These are phyloP conservation scores for Magallana ariakensis DNA, from an alignment of 1,140 invertebrate species.

Conservation along the genomic window DNA sequence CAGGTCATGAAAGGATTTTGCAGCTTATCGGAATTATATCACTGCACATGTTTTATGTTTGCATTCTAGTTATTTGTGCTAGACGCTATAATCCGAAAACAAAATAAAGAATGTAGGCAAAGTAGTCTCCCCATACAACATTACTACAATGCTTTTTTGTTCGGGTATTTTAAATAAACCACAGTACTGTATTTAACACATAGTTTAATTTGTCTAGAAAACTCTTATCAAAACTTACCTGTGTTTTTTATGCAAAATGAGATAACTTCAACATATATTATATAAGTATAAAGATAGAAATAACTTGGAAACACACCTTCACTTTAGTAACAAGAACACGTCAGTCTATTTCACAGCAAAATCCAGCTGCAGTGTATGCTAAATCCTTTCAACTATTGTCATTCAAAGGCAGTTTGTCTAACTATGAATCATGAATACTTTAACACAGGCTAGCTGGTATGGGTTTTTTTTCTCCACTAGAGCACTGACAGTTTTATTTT, in stretches of 20 bases:
- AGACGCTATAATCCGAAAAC: background rate
- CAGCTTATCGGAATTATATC: background rate
- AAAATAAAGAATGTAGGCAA: slow-evolving; percentile 16
- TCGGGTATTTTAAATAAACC: background rate
- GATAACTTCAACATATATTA: background rate
- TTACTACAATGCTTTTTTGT: background rate
- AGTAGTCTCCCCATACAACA: background rate
- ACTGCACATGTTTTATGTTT: background rate
- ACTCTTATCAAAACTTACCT: slow-evolving; percentile 25
- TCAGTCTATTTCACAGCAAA: slow-evolving; percentile 21
- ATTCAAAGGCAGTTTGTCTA: slow-evolving; percentile 12
- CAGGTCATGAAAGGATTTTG: background rate
- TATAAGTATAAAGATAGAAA: background rate
- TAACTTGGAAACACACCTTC: background rate
- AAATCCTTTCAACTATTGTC: slow-evolving; percentile 4
- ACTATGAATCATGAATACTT: slow-evolving; percentile 33
- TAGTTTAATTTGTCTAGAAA: background rate
- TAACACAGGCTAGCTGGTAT: background rate
- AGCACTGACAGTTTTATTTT: background rate
- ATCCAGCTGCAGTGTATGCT: slow-evolving; percentile 6
- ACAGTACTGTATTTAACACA: background rate
- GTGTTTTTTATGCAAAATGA: slow-evolving; percentile 9
- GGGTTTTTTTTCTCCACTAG: background rate
- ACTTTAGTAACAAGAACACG: background rate
- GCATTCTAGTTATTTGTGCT: background rate